These are phyloP conservation scores for Asarcornis scutulata DNA, from an alignment of 2,113 vertebrate genomes.

Conservation along the genomic window DNA sequence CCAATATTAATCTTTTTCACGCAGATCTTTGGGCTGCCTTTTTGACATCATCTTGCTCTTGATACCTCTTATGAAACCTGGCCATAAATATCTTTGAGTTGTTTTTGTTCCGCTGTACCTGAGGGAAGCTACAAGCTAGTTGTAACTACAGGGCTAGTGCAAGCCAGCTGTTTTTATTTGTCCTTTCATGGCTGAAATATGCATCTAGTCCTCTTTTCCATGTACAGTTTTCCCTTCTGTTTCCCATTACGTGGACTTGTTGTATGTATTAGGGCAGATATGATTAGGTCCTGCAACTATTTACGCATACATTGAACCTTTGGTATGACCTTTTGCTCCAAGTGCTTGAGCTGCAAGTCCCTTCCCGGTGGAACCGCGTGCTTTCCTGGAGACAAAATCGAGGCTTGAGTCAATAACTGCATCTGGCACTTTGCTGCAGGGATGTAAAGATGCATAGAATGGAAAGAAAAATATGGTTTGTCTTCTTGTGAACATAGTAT, in stretches of 20 bases:
- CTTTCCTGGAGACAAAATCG: neutral
- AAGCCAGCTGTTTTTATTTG: conserved; percentile 39
- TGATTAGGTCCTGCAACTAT: neutral
- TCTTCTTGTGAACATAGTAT: neutral
- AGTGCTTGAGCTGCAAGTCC: neutral
- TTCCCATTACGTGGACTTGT: neutral
- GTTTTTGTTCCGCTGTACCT: neutral
- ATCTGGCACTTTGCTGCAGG: neutral
- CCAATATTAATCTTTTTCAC: neutral
- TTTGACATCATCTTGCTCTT: neutral
- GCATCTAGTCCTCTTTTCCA: neutral
- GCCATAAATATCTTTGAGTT: neutral
- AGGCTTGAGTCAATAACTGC: neutral
- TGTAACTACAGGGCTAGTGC: neutral
- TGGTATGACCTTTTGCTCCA: neutral
- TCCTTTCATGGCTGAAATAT: conserved; percentile 22
- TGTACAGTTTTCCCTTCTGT: conserved; percentile 10
- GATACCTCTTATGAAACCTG: neutral
- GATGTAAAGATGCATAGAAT: neutral
- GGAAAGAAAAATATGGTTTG: fast-evolving
- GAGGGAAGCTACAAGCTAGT: neutral
- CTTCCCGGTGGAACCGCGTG: neutral
- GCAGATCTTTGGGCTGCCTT: neutral
- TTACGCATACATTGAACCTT: neutral
- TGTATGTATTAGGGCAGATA: neutral